Evolutionary conservation across 1,140 invertebrate species (phyloP).

Genomic region (Teleogryllus occipitalis): DNA sequence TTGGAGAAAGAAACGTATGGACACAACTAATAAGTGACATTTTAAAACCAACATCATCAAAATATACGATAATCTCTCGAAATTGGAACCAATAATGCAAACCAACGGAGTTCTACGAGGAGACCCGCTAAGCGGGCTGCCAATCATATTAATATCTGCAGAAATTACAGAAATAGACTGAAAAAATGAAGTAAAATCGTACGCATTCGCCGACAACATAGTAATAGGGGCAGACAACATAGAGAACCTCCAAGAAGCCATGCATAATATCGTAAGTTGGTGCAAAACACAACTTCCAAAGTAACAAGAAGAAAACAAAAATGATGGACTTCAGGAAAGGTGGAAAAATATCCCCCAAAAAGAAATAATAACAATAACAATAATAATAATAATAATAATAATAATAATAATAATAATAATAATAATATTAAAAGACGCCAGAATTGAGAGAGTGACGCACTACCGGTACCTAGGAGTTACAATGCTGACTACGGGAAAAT

Average conservation of each 20-base stretch:
- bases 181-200: background rate
- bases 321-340: background rate
- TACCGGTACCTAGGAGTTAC: too few species aligned
- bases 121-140: background rate
- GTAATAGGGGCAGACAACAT: background rate
- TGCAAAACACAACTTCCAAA: background rate
- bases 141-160: background rate
- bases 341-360: background rate
- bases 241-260: background rate
- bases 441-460: background rate
- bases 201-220: background rate
- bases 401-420: too few species aligned
- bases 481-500: background rate
- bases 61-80: background rate
- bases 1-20: background rate
- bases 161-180: background rate
- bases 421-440: background rate
- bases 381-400: background rate
- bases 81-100: background rate
- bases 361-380: background rate
- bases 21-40: background rate
- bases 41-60: background rate
- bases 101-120: background rate
- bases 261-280: background rate
- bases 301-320: background rate